Base-by-base conservation (phyloP, 2,797 vertebrate genomes). In the Acanthopagrus latus region DNA sequence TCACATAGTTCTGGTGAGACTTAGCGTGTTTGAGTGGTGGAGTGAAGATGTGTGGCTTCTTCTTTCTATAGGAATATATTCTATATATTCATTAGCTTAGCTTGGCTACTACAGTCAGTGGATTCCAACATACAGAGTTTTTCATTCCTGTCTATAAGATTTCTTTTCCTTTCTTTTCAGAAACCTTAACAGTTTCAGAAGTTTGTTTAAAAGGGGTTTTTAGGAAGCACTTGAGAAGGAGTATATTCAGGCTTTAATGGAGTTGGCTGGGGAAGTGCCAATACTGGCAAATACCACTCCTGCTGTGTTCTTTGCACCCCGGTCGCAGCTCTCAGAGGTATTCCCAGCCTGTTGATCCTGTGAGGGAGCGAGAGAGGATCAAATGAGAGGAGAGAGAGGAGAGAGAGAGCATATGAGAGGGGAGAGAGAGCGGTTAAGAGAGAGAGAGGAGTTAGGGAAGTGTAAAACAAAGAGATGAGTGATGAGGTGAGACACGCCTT, bases 271-370 rank as follows among this genome's bases (percentile, higher is more conserved):
- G 80, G 67, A 83, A 73, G 86, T 83, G 87, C 89, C 88, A 91
- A 71, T 83, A 75, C 72, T 50, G 62, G 74, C 81, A 68, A 89
- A 89, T 86, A 88, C 87, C 86, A 78, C 92, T 91, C 90, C 90
- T 89, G 88, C 90, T 93, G 92, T 68, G 89, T 93, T 92, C 91
- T 91, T 94, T 93, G 91, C 94, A 93, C 91, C 89, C 86, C 25
- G 76, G 89, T 92, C 73, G 54, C 91, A 91, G 90, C 86, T 90
- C 88, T 89, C 89, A 55, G 89, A 94, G 93, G 92, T 92, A 92
- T 91, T 85, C 91, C 88, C 92, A 86, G 91, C 88, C 91, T 94
- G 90, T 89, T 92, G 90, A 92, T 87, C 83, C 81, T 88, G 90
- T 55, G 76, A 92, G 81, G 79, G 83, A 84, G 79, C 46, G 81